Evolutionary conservation across 1,140 invertebrate species (phyloP), one percentile per base, ranked within the genome.

Genomic region (Myzus persicae): DNA sequence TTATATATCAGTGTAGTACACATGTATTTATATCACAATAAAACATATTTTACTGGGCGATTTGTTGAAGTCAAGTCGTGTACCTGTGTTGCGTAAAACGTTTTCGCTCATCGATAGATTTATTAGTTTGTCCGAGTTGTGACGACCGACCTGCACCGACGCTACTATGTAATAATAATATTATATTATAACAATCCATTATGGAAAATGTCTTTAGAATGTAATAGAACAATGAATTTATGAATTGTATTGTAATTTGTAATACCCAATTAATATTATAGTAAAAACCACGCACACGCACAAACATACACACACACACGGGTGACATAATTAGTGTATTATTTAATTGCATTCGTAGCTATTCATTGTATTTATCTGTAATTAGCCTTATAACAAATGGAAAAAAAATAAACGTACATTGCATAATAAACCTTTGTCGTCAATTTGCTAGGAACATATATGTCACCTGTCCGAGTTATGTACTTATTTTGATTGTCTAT

Each of bases 381-480:
- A 87, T 87, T 46, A 46, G 31, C 24, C 38, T 24, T 40, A 38
- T 40, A 84, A 87, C 46, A 11, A 87, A 87, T 31, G n/a, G n/a
- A n/a, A n/a, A n/a, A 48, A 87, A 14, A 85, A 46, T 36, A 36
- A 87, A 87, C 48, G 3, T 46, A 20, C 20, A 46, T 48, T 48
- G 22, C 20, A 87, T 87, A 87, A 87, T 87, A 87, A 87, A 46
- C 85, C 20, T 87, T 87, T 87, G 85, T 87, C 22, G 14, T 87
- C 3, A 26, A 36, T 87, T 87, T 36, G 36, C 2, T 40, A 82
- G 24, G 42, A 2, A 87, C 42, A 31, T 18, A 14, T 51, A 84
- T 40, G 59, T 76, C 59, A n/a, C 59, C 14, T 51, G 59, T n/a
- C 59, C 14, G 9, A 76, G 14, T n/a, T 46, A 46, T 44, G 42